These are phyloP conservation scores for Oscheius sp. DNA, from an alignment of 2,888 invertebrate species.

Conservation along the genomic window DNA sequence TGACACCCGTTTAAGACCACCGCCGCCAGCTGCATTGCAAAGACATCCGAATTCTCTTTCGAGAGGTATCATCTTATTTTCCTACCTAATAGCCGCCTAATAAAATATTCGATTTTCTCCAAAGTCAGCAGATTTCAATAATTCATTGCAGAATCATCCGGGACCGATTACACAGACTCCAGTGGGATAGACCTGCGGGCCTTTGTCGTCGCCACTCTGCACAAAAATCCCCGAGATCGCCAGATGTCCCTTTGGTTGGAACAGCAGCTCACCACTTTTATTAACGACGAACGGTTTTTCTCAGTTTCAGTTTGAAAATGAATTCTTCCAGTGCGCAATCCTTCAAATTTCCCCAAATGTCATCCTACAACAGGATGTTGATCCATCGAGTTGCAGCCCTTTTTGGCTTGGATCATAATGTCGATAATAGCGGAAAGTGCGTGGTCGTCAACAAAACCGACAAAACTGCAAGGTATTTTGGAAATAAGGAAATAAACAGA, in stretches of 20 bases:
- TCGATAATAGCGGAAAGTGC: conserved; percentile 83
- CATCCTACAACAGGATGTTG: conserved; percentile 93
- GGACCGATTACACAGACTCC: conserved; percentile 79
- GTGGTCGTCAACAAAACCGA: conserved; percentile 81
- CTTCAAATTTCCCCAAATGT: conserved; percentile 88
- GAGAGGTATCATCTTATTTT: conserved; percentile 25
- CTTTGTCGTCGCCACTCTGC: conserved; percentile 88
- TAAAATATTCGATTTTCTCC: background rate
- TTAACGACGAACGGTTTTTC: conserved; percentile 83
- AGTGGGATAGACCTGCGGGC: conserved; percentile 83
- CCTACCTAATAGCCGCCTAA: too few species aligned
- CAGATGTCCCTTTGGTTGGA: conserved; percentile 86
- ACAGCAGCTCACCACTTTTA: conserved; percentile 83
- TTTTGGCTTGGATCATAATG: conserved; percentile 91
- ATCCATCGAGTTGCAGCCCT: conserved; percentile 91
- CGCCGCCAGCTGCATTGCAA: conserved; percentile 20
- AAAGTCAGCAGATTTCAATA: background rate
- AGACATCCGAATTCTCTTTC: conserved; percentile 19
- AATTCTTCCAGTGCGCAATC: conserved; percentile 72
- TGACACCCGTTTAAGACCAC: conserved; percentile 40
- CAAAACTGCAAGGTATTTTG: conserved; percentile 75
- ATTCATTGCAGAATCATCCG: conserved; percentile 78
- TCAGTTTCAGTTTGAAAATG: background rate
- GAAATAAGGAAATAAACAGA: background rate
- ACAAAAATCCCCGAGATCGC: conserved; percentile 88